Percentiles rank a stretch among this genome's conserved stretches.
These are phyloP conservation scores for Poeciliopsis infans DNA, from an alignment of 2,797 vertebrate genomes.

Conservation along the genomic window DNA sequence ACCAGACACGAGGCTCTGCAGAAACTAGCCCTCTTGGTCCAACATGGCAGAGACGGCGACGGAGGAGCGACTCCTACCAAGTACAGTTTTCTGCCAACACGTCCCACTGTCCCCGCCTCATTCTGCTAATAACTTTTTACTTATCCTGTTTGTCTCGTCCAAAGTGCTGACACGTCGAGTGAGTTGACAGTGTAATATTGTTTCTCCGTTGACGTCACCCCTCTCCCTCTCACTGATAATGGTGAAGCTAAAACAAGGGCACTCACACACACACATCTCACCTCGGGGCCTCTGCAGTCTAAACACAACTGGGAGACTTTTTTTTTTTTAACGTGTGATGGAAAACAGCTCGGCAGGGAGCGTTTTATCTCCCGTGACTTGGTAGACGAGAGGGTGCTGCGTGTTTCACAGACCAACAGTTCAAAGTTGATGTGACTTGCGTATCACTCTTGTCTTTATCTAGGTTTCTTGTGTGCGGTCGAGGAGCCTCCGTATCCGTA, in stretches of 20 bases:
- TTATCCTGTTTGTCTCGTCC: not conserved
- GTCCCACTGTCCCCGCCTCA: not conserved
- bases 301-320: conserved; percentile 13
- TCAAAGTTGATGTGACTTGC: conserved; percentile 31
- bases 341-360: conserved; percentile 40
- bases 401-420: conserved; percentile 18
- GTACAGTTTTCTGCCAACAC: conserved; percentile 46
- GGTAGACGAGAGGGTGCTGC: conserved; percentile 29
- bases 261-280: conserved; percentile 10
- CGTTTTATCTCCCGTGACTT: conserved; percentile 39
- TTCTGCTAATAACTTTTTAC: not conserved
- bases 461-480: conserved; percentile 67
- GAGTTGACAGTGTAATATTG: conserved; percentile 47
- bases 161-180: conserved; percentile 69
- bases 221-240: conserved; percentile 56
- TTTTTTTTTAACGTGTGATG: conserved; percentile 14
- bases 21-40: conserved; percentile 79
- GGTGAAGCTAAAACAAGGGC: conserved; percentile 25
- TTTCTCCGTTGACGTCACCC: conserved; percentile 34
- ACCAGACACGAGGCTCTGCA: conserved; percentile 77
- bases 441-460: conserved; percentile 43
- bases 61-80: conserved; percentile 47
- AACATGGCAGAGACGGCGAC: conserved; percentile 51
- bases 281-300: conserved; percentile 13
- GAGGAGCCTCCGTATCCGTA: conserved; percentile 76